A percentile compares a stretch with the other conserved stretches of the same genome.
phyloP scores from a whole-genome alignment of 2,888 invertebrate genomes.

The Caenorhabditis panamensis region DNA sequence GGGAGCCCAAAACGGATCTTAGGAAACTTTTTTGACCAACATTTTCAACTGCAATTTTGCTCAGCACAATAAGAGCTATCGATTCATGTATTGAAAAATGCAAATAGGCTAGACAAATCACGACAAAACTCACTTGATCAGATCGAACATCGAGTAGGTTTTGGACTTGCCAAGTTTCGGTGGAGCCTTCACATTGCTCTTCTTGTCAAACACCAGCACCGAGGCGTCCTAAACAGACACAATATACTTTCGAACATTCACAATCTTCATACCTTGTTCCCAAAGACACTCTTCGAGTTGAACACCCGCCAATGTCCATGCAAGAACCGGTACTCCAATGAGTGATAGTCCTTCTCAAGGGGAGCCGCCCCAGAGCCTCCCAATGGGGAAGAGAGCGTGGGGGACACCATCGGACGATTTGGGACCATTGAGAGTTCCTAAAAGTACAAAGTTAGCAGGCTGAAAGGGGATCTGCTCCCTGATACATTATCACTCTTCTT shows the following conservation, averaged over 20 bases:
- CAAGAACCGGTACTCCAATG: slow-evolving; percentile 52
- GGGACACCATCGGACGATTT: slow-evolving; percentile 64
- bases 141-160: slow-evolving; percentile 75
- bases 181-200: slow-evolving; percentile 78
- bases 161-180: slow-evolving; percentile 78
- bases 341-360: slow-evolving; percentile 67
- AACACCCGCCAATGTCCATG: slow-evolving; percentile 74
- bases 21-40: no score
- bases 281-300: slow-evolving; percentile 70
- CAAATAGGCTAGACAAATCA: no score
- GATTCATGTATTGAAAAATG: no score
- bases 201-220: slow-evolving; percentile 77
- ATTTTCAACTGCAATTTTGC: no score
- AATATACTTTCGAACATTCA: background rate
- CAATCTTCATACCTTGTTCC: slow-evolving; percentile 64
- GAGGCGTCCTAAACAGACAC: slow-evolving; percentile 77
- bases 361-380: slow-evolving; percentile 55
- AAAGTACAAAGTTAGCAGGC: slow-evolving; percentile 20
- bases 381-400: slow-evolving; percentile 62
- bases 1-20: no score
- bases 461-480: background rate
- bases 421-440: slow-evolving; percentile 72
- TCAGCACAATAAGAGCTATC: no score
- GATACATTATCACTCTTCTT: slow-evolving; percentile 29
- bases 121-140: slow-evolving; percentile 68